Evolutionary conservation across 2,797 vertebrate genomes (phyloP).

Genomic region (Typhlichthys subterraneus): DNA sequence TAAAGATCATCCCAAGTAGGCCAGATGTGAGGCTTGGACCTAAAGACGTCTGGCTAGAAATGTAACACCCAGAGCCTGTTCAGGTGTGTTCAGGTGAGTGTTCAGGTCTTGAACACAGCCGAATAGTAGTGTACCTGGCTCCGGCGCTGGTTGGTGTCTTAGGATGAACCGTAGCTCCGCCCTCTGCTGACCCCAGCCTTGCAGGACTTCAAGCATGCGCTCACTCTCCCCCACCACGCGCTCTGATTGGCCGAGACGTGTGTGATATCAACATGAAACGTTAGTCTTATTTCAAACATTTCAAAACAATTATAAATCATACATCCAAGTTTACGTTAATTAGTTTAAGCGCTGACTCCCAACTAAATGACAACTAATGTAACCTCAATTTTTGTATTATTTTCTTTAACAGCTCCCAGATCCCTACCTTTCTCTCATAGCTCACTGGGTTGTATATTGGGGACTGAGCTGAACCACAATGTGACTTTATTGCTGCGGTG

Average conservation of each 20-base stretch:
- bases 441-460: not conserved
- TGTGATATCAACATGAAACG: not conserved
- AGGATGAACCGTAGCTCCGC: conserved; percentile 89
- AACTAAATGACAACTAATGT: too few relatives aligned
- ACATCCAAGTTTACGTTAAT: too few relatives aligned
- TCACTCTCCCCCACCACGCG: conserved; percentile 84
- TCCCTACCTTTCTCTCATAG: too few relatives aligned
- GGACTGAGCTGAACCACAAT: not conserved
- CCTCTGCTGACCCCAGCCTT: conserved; percentile 86
- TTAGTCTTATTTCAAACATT: too few relatives aligned
- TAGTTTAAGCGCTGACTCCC: too few relatives aligned
- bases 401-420: too few relatives aligned
- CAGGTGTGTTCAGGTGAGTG: not conserved
- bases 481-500: not conserved
- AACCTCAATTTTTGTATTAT: too few relatives aligned
- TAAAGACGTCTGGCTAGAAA: too few relatives aligned
- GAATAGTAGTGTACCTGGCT: conserved; percentile 55
- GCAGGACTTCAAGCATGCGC: conserved; percentile 87
- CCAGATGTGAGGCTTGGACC: too few relatives aligned
- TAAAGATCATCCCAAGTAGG: too few relatives aligned
- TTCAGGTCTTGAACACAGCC: not conserved
- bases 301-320: too few relatives aligned
- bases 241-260: conserved; percentile 69
- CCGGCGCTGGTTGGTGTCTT: conserved; percentile 81
- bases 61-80: too few relatives aligned